Base-by-base conservation (phyloP, 2,797 vertebrate species). In the Mormyrops attenuatus region DNA sequence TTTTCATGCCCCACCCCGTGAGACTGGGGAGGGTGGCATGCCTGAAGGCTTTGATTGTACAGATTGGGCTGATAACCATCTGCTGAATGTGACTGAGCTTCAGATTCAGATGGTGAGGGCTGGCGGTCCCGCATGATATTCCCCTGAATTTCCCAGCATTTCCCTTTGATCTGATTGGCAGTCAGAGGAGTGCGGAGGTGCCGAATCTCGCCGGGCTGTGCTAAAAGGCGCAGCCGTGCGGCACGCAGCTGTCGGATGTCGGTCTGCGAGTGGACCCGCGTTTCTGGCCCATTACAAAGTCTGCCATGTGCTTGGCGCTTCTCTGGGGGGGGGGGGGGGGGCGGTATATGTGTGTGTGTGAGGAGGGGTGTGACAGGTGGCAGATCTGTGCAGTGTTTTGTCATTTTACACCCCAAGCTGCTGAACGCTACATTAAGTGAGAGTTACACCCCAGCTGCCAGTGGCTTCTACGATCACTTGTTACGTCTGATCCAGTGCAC, bases 41-140 rank as follows among this genome's bases (percentile, higher is more conserved):
- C 77, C 34, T 2, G 80, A 91, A 87, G 80, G 86, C 90, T 91
- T 90, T 93, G 91, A 63, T 91, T 92, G 90, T 91, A 88, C 87
- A 88, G 89, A 90, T 88, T 87, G 91, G 89, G 90, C 49, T 66
- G 90, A 92, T 93, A 91, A 90, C 91, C 92, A 94, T 94, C 92
- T 93, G 93, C 73, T 34, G 0, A 87, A 91, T 91, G 80, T 89
- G 92, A 93, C 93, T 93, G 92, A 91, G 92, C 17, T n/a, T 77
- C 22, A 8, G 2, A 87, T 11, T 47, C 47, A 41, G 88, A 22
- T 30, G 44, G 88, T 22, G 26, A 60, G 34, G 85, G 90, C 85
- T 90, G 92, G 92, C 89, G 91, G 90, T 80, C 44, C 88, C 89
- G 34, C 69, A 60, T 17, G 38, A 87, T 57, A 41, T 30, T 13